These are phyloP conservation scores for Knipowitschia caucasica DNA, from an alignment of 2,797 vertebrate species.

Conservation along the genomic window DNA sequence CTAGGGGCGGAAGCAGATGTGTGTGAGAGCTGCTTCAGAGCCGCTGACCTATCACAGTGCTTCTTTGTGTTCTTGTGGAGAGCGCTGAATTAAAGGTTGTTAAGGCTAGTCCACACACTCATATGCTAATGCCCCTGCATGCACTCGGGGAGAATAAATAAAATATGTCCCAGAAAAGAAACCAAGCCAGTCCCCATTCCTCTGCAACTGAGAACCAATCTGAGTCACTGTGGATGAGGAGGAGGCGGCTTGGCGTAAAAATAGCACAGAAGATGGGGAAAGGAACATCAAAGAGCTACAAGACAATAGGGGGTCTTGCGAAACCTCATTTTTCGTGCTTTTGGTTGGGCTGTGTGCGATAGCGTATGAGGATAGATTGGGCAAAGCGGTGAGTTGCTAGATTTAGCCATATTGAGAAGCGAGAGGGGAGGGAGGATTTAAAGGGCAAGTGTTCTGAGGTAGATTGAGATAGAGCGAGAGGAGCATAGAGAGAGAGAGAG, in stretches of 20 bases:
- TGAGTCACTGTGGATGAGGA: conserved; percentile 11
- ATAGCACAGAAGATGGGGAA: conserved; percentile 17
- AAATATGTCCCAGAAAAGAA: conserved; percentile 69
- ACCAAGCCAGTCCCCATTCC: conserved; percentile 51
- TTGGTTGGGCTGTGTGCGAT: conserved; percentile 52
- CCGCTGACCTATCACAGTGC: conserved; percentile 67
- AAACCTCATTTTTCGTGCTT: conserved; percentile 43
- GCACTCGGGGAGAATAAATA: conserved; percentile 69
- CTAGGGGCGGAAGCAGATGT: conserved; percentile 69
- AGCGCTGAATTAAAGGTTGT: conserved; percentile 75
- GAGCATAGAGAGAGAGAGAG: conserved; percentile 51
- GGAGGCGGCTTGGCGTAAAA: conserved; percentile 40
- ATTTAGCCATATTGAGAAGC: conserved; percentile 50
- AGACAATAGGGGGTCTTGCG: conserved; percentile 56
- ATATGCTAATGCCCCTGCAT: conserved; percentile 73
- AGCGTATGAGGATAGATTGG: conserved; percentile 46
- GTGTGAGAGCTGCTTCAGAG: conserved; percentile 64
- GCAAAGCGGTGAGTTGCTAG: conserved; percentile 43
- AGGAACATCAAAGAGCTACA: conserved; percentile 56
- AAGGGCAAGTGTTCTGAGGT: conserved; percentile 67
- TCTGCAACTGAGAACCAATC: conserved; percentile 13
- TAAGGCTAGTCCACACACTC: conserved; percentile 63
- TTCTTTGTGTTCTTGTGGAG: conserved; percentile 62
- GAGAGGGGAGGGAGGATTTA: conserved; percentile 56
- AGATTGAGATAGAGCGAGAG: conserved; percentile 61